Evolutionary conservation across 1,140 invertebrate species (phyloP).

Genomic region (Drosophila ananassae): DNA sequence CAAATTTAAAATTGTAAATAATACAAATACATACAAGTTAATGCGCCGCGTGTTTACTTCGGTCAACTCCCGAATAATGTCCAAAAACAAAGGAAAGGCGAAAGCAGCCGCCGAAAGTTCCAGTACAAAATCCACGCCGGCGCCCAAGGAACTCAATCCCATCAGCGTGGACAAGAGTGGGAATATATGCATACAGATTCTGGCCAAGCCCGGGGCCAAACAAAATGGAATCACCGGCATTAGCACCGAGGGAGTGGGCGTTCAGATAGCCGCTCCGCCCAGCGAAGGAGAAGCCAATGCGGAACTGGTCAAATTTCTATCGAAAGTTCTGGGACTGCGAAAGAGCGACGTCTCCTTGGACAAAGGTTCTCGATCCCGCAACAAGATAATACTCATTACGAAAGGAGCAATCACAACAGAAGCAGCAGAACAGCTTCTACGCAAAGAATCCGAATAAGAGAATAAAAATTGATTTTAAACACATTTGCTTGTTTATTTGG

Average conservation of each 20-base stretch:
- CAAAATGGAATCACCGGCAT: conserved; percentile 89
- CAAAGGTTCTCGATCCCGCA: conserved; percentile 82
- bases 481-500: conserved; percentile 62
- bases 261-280: conserved; percentile 91
- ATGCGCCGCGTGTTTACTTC: conserved; percentile 61
- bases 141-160: conserved; percentile 73
- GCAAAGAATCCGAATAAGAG: conserved; percentile 55
- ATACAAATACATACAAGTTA: conserved; percentile 5
- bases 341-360: conserved; percentile 89
- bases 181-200: conserved; percentile 87
- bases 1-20: conserved; percentile 5
- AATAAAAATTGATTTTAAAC: conserved; percentile 31
- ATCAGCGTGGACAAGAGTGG: conserved; percentile 86
- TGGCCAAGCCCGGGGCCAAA: conserved; percentile 92
- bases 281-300: conserved; percentile 92
- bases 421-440: conserved; percentile 50
- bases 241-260: conserved; percentile 81
- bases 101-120: conserved; percentile 32
- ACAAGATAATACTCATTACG: conserved; percentile 79
- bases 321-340: conserved; percentile 87
- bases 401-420: conserved; percentile 74
- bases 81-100: conserved; percentile 72
- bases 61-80: conserved; percentile 53
- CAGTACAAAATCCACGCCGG: conserved; percentile 15
- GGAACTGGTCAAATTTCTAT: conserved; percentile 89